These are phyloP conservation scores for Myiotriccus ornatus DNA, from an alignment of 2,797 vertebrate genomes.

Conservation along the genomic window DNA sequence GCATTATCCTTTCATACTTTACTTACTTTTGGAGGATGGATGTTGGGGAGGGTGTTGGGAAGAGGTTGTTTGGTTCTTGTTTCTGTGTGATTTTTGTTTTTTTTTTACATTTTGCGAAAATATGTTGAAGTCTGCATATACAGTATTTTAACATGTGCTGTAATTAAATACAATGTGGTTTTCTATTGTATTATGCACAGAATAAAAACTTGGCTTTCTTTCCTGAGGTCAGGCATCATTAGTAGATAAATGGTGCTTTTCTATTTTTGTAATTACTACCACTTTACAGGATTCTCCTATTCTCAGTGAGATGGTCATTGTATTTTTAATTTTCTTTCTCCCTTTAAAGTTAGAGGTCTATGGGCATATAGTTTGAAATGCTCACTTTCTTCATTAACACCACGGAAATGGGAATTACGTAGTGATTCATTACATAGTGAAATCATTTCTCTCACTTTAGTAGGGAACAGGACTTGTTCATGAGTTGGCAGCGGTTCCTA, in stretches of 20 bases:
- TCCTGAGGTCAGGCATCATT: neutral
- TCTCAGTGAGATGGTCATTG: neutral
- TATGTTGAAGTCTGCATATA: neutral
- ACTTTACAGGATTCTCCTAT: neutral
- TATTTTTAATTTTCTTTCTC: neutral
- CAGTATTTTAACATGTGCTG: neutral
- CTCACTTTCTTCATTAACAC: neutral
- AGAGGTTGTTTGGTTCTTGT: neutral
- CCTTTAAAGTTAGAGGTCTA: neutral
- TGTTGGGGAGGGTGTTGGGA: neutral
- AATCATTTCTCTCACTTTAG: neutral
- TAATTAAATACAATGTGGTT: neutral
- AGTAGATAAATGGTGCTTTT: slow-evolving; percentile 10
- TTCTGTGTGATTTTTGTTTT: neutral
- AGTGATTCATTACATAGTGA: neutral
- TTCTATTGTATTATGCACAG: neutral
- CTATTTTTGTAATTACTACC: neutral
- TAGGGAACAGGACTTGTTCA: neutral
- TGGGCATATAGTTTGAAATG: neutral
- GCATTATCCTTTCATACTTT: neutral
- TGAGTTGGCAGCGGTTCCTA: neutral
- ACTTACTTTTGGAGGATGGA: neutral
- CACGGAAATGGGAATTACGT: neutral
- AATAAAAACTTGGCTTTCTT: neutral
- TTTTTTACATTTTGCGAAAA: neutral